Evolutionary conservation across 2,888 invertebrate species (phyloP).

Genomic region (Merodon equestris): DNA sequence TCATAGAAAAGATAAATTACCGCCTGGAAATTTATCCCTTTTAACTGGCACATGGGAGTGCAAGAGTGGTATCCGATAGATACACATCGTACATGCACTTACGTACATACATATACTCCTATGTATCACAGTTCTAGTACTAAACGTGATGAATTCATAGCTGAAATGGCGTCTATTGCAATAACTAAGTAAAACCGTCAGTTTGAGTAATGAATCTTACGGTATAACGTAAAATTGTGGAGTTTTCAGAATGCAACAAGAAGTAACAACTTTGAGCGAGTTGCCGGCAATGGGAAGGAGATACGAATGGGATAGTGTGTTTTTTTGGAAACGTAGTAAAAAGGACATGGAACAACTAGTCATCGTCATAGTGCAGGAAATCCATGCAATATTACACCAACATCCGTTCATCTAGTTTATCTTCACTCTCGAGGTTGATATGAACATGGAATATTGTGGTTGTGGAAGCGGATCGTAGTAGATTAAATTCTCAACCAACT

Average conservation of each 20-base stretch:
- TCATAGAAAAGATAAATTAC: slow-evolving; percentile 68
- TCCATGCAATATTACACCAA: slow-evolving; percentile 58
- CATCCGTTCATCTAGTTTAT: slow-evolving; percentile 48
- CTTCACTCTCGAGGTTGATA: slow-evolving; percentile 13
- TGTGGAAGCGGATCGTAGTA: slow-evolving; percentile 39
- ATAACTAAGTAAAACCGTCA: slow-evolving; percentile 69
- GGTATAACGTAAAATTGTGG: slow-evolving; percentile 41
- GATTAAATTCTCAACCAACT: slow-evolving; percentile 68
- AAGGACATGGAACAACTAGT: slow-evolving; percentile 51
- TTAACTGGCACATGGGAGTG: slow-evolving; percentile 57
- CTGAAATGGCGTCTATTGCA: slow-evolving; percentile 67
- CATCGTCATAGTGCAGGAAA: slow-evolving; percentile 44
- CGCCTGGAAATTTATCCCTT: slow-evolving; percentile 60
- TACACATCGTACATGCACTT: slow-evolving; percentile 9
- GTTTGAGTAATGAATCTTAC: slow-evolving; percentile 68
- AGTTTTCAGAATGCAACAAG: slow-evolving; percentile 39
- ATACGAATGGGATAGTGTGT: neutral
- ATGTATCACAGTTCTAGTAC: slow-evolving; percentile 31
- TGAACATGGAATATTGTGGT: slow-evolving; percentile 32
- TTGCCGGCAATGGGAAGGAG: neutral
- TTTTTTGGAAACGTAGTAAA: slow-evolving; percentile 1
- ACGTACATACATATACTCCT: neutral
- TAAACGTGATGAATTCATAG: slow-evolving; percentile 64
- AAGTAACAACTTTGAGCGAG: neutral
- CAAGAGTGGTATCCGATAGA: slow-evolving; percentile 13